These are phyloP conservation scores for Drosophila pegasa DNA, from an alignment of 2,888 invertebrate species.

Conservation along the genomic window DNA sequence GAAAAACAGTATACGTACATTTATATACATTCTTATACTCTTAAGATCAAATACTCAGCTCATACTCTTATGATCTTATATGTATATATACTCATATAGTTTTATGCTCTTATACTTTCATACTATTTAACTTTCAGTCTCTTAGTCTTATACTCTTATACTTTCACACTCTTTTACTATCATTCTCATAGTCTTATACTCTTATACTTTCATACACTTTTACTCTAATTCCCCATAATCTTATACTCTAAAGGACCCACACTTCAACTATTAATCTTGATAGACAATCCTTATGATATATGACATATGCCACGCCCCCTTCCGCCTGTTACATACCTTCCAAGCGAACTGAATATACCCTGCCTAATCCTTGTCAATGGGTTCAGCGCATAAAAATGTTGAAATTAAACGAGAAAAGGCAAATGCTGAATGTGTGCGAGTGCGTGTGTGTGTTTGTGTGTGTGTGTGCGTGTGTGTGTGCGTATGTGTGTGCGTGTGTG, in stretches of 20 bases:
- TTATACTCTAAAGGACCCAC: neutral
- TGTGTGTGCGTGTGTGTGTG: slow-evolving; percentile 5
- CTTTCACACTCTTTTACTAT: fast-evolving
- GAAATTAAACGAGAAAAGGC: slow-evolving; percentile 74
- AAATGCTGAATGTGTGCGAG: slow-evolving; percentile 41
- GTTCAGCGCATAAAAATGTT: slow-evolving; percentile 59
- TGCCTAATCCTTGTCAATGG: neutral
- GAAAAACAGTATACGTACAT: no score
- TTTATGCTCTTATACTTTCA: neutral
- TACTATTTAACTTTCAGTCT: neutral
- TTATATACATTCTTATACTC: no score
- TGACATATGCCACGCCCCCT: no score
- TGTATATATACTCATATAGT: no score
- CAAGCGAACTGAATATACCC: neutral
- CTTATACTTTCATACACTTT: neutral
- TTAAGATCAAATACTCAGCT: no score
- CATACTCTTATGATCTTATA: no score
- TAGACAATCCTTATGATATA: neutral
- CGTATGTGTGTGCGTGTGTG: slow-evolving; percentile 54
- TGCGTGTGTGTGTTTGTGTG: slow-evolving; percentile 18
- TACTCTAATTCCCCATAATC: neutral
- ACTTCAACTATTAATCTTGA: neutral
- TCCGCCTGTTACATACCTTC: neutral
- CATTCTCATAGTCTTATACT: neutral
- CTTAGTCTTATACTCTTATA: no score